These are phyloP conservation scores for Acleris laterana DNA, from an alignment of 2,888 invertebrate genomes.

Conservation along the genomic window DNA sequence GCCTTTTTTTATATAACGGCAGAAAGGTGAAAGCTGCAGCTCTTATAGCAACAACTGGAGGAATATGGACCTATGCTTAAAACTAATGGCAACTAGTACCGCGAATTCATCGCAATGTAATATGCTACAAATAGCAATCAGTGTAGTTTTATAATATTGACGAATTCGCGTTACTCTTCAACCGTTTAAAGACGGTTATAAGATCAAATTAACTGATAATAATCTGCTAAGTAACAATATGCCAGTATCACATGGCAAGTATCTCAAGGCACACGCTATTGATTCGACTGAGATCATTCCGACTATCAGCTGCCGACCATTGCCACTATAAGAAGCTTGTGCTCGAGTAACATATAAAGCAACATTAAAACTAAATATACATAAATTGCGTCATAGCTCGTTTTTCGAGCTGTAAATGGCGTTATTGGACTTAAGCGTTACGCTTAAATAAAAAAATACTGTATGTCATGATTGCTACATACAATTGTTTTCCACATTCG, in stretches of 20 bases:
- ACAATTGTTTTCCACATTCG: background rate
- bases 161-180: constrained; percentile 3
- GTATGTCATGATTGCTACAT: constrained; percentile 17
- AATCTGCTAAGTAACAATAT: constrained; percentile 24
- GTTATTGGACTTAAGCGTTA: constrained; percentile 43
- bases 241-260: constrained; percentile 38
- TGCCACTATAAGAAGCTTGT: constrained; percentile 64
- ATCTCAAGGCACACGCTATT: constrained; percentile 20
- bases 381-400: constrained; percentile 32
- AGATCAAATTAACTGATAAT: constrained; percentile 1
- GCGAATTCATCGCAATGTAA: constrained; percentile 1
- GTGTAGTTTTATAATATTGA: background rate
- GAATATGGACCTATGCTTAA: constrained; percentile 22
- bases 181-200: background rate
- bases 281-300: constrained; percentile 49
- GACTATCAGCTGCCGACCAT: constrained; percentile 53
- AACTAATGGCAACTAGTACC: constrained; percentile 30
- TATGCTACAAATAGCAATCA: too few relatives aligned
- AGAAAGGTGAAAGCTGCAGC: background rate
- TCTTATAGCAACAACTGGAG: background rate
- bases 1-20: too few relatives aligned
- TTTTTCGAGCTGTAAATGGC: constrained; percentile 11
- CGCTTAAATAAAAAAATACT: constrained; percentile 43
- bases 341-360: constrained; percentile 39
- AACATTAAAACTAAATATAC: constrained; percentile 30